Evolutionary conservation across 1,140 invertebrate species (phyloP).

Genomic region (Phenacoccus solenopsis): DNA sequence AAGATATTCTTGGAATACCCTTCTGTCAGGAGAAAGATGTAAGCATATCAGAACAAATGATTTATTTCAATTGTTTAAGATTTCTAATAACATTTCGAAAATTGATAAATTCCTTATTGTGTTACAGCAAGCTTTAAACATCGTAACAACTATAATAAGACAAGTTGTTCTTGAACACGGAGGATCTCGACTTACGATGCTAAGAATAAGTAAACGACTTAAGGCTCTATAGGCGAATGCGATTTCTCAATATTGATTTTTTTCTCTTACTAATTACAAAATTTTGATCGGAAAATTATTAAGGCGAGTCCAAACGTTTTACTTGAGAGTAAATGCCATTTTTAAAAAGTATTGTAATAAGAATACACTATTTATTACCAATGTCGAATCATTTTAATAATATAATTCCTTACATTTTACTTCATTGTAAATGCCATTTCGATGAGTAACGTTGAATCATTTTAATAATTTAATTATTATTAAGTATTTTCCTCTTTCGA

Average conservation of each 20-base stretch:
- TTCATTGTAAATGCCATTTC: not conserved
- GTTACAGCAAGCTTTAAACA: not conserved
- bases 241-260: too few relatives aligned
- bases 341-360: too few relatives aligned
- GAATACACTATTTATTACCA: too few relatives aligned
- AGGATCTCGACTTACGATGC: not conserved
- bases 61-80: not conserved
- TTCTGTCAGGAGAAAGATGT: not conserved
- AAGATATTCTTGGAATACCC: not conserved
- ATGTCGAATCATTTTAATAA: too few relatives aligned
- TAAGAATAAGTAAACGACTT: not conserved
- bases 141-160: not conserved
- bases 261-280: too few relatives aligned
- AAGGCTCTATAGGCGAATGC: not conserved
- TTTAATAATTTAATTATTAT: not conserved
- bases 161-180: not conserved
- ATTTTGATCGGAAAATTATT: too few relatives aligned
- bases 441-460: not conserved
- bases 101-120: not conserved
- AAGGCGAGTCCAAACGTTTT: too few relatives aligned
- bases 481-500: not conserved
- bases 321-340: too few relatives aligned
- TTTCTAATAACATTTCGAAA: too few relatives aligned
- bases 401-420: too few relatives aligned
- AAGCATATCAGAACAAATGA: not conserved